These are phyloP conservation scores for Habroteleia sp. DNA, from an alignment of 2,888 invertebrate genomes.

Conservation along the genomic window DNA sequence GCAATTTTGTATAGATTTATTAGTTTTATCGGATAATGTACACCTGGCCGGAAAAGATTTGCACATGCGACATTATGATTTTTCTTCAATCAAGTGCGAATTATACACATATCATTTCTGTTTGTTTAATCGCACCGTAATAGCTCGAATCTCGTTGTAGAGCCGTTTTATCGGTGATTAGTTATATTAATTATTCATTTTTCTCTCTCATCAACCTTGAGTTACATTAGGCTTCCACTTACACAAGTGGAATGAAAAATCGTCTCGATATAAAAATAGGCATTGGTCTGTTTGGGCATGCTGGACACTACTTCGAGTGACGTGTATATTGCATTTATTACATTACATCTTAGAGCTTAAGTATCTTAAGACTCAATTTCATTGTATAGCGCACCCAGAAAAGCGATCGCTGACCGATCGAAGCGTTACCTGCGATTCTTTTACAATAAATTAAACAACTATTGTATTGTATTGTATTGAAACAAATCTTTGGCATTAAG, in stretches of 20 bases:
- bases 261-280: constrained; percentile 67
- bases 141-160: constrained; percentile 65
- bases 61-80: constrained; percentile 67
- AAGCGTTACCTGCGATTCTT: too few species aligned
- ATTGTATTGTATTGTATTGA: too few species aligned
- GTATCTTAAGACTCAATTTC: constrained; percentile 61
- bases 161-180: constrained; percentile 57
- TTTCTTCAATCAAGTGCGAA: constrained; percentile 64
- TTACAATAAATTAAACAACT: too few species aligned
- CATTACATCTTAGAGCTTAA: constrained; percentile 62
- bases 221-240: constrained; percentile 63
- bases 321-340: constrained; percentile 63
- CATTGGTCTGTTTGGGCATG: constrained; percentile 65
- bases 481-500: too few species aligned
- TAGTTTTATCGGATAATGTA: constrained; percentile 66
- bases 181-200: constrained; percentile 41
- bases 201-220: constrained; percentile 46
- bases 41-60: constrained; percentile 69
- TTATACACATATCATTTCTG: constrained; percentile 61
- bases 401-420: too few species aligned
- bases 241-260: constrained; percentile 63
- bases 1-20: constrained; percentile 66
- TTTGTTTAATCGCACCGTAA: constrained; percentile 62
- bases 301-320: constrained; percentile 64
- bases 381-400: constrained; percentile 51